Percentiles rank a stretch among this genome's conserved stretches.
phyloP scores from a whole-genome alignment of 2,113 vertebrate genomes.

The Neotoma lepida region DNA sequence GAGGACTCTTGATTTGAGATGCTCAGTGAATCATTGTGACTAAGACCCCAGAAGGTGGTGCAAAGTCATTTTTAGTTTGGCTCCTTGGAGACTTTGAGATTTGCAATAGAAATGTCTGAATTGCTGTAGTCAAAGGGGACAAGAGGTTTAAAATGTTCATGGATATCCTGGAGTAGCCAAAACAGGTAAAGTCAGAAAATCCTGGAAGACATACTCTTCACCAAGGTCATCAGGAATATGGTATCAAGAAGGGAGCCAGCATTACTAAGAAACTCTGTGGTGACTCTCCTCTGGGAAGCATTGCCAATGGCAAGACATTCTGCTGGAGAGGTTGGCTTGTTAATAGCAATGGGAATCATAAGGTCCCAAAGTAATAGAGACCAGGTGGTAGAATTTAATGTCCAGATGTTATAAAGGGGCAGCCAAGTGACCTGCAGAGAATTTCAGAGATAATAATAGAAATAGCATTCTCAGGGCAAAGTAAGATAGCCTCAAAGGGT shows the following conservation, averaged over 20 bases:
- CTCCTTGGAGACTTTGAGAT: neutral
- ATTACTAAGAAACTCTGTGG: neutral
- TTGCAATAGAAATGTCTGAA: neutral
- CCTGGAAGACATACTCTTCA: neutral
- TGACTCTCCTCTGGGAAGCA: neutral
- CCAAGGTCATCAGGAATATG: neutral
- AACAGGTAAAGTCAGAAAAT: neutral
- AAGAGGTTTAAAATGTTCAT: neutral
- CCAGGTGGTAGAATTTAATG: constrained; percentile 5
- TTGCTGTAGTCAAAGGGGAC: neutral
- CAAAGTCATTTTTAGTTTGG: neutral
- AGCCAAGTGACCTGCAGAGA: neutral
- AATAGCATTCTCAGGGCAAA: neutral
- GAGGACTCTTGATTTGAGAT: neutral
- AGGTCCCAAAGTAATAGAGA: neutral
- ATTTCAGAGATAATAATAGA: neutral
- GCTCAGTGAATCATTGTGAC: neutral
- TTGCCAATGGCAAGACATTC: neutral
- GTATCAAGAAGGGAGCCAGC: neutral
- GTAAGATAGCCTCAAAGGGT: neutral
- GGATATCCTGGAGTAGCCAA: neutral
- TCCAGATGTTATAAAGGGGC: neutral
- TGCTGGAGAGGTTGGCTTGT: neutral
- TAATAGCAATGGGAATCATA: neutral
- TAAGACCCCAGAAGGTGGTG: neutral